Base-by-base conservation (phyloP, 2,888 invertebrate genomes). In the Pollenia amentaria region DNA sequence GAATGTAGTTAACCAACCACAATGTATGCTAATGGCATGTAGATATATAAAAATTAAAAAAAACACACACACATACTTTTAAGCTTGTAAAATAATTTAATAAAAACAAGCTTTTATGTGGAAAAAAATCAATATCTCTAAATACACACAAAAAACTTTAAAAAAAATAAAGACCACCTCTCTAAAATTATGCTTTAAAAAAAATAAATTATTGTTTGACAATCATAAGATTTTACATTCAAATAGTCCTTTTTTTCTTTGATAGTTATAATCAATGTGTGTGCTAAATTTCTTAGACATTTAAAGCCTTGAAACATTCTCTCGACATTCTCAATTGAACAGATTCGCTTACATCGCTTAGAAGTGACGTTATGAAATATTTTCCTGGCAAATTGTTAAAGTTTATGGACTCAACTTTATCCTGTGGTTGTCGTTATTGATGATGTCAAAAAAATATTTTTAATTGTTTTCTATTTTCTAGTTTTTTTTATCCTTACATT, bases 371-470 rank as follows among this genome's bases (percentile, higher is more conserved):
- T 80, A 64, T 38, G 18, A 53, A 42, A 60, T 51, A 48, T 40
- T 62, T 40, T 60, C 3, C 7, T 60, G n/a, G 48, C 76, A 60
- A 64, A 62, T 51, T 62, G 16, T 62, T 44, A 7, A 18, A 57
- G 38, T 62, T 44, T 53, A 55, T 69, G 60, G 48, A 29, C 29
- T 67, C 38, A 40, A 11, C 48, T 57, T 48, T 60, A 57, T 57
- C 11, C 9, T 42, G 46, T 12, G n/a, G 29, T 16, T 72, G n/a
- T 29, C 14, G 40, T 14, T 55, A 64, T 42, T 62, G 44, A 80
- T 64, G 70, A 57, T 73, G 48, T 75, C 67, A 82, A 75, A 81
- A 75, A 73, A 75, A 57, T 57, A 57, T 10, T 48, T 65, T 29
- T 55, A 55, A 73, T 67, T 81, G 57, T 69, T 67, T 67, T 48